These are phyloP conservation scores for Eubucco bourcierii DNA, from an alignment of 2,113 vertebrate species.

Conservation along the genomic window DNA sequence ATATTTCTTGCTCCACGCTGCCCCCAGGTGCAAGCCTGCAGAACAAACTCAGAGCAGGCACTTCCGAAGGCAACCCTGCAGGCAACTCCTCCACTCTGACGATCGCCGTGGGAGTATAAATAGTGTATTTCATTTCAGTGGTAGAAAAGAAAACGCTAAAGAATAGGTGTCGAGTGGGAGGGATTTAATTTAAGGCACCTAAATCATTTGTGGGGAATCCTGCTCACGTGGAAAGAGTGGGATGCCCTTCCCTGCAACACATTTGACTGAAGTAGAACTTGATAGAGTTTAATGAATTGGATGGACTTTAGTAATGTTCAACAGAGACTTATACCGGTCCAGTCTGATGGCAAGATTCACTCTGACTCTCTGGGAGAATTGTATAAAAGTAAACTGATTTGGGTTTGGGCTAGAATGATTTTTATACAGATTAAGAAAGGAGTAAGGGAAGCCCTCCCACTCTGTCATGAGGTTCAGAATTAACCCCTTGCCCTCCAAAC, in stretches of 20 bases:
- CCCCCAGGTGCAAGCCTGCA: conserved; percentile 1
- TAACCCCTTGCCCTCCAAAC: neutral
- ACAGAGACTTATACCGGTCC: too few species aligned
- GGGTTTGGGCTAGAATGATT: neutral
- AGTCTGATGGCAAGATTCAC: too few species aligned
- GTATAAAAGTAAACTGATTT: neutral
- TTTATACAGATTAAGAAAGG: neutral
- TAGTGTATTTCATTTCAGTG: neutral
- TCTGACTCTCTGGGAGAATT: neutral
- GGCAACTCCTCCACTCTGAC: neutral
- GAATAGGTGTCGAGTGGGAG: neutral
- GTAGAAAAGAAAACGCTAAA: neutral
- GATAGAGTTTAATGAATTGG: neutral
- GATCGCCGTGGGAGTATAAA: too few species aligned
- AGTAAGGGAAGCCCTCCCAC: neutral
- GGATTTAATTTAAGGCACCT: neutral
- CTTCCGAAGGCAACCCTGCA: neutral
- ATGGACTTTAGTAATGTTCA: neutral
- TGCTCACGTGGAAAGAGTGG: neutral
- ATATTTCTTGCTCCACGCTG: neutral
- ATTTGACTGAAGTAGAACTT: neutral
- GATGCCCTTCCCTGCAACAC: neutral
- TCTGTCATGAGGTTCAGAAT: neutral
- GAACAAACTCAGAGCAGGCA: neutral
- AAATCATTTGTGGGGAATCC: neutral